Base-by-base conservation (phyloP, 1,140 invertebrate genomes). In the Listronotus bonariensis region DNA sequence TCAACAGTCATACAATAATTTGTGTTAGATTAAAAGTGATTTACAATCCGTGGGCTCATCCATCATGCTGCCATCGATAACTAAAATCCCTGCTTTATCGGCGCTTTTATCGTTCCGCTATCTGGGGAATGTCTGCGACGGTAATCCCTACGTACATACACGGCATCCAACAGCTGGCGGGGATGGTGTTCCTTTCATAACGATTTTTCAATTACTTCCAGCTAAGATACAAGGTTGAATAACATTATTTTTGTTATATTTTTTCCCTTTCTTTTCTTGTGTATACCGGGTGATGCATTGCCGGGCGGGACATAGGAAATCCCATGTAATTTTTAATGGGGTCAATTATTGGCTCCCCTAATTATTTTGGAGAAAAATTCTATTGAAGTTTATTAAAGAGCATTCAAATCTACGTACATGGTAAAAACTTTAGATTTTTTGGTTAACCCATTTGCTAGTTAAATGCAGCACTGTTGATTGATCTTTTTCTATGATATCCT, bases 21-120 rank as follows among this genome's bases (percentile, higher is more conserved):
- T 68, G 66, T 65, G 64, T 70, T 72, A 74, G 73, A 73, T 73
- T 74, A 72, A 73, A 73, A 60, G 71, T 74, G 73, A 74, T 74
- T 74, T 74, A 74, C 73, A 74, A 74, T 74, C 72, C 71, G 71
- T 71, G 69, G 59, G 58, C 65, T 57, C 68, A 74, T 74, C 72
- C 65, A 71, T 74, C 72, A 74, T 67, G 51, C 68, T 74, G 71
- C 68, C 73, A 73, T 72, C 71, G 73, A 73, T 74, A 74, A 68
- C 73, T 59, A 65, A 69, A 72, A 74, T 74, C 71, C 69, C 71
- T 70, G 73, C 73, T 64, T 73, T 73, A 74, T 72, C 69, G 52
- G 65, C 56, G 36, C 70, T 73, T 74, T 74, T 59, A 74, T 73
- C 71, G 64, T 59, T 51, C 73, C 72, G 71, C 69, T 73, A 69